These are phyloP conservation scores for Alentia gelatinosa DNA, from an alignment of 2,888 invertebrate species.

Conservation along the genomic window DNA sequence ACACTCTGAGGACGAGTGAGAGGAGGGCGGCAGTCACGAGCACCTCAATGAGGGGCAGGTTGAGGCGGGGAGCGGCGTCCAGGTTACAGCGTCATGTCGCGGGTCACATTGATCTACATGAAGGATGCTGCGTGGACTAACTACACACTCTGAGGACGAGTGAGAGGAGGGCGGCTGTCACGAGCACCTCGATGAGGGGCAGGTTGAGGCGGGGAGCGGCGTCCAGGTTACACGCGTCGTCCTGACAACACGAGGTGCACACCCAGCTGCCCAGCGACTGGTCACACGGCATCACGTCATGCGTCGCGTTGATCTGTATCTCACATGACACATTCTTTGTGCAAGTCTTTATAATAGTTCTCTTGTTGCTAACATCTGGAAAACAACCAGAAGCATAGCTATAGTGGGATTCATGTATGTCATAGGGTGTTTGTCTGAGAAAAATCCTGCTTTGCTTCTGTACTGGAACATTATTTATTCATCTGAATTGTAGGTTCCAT, in stretches of 20 bases:
- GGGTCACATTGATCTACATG: no score
- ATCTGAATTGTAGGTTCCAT: no score
- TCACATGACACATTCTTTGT: conserved; percentile 66
- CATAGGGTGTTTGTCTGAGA: no score
- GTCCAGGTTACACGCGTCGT: conserved; percentile 65
- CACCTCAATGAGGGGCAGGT: not conserved
- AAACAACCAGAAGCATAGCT: not conserved
- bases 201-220: conserved; percentile 20
- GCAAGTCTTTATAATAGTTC: conserved; percentile 67
- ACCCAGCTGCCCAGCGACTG: conserved; percentile 62
- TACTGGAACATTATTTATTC: not conserved
- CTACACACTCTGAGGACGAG: not conserved
- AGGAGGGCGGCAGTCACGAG: not conserved
- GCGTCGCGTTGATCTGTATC: conserved; percentile 62
- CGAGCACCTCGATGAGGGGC: not conserved
- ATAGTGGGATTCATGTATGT: no score
- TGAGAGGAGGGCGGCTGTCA: not conserved
- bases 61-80: conserved; percentile 43
- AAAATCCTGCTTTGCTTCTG: no score
- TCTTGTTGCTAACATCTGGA: conserved; percentile 66
- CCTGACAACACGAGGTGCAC: conserved; percentile 66
- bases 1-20: not conserved
- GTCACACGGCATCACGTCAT: conserved; percentile 62
- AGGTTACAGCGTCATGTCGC: no score
- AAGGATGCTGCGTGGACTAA: not conserved